phyloP scores from a whole-genome alignment of 2,113 vertebrate genomes.

The Struthio camelus region DNA sequence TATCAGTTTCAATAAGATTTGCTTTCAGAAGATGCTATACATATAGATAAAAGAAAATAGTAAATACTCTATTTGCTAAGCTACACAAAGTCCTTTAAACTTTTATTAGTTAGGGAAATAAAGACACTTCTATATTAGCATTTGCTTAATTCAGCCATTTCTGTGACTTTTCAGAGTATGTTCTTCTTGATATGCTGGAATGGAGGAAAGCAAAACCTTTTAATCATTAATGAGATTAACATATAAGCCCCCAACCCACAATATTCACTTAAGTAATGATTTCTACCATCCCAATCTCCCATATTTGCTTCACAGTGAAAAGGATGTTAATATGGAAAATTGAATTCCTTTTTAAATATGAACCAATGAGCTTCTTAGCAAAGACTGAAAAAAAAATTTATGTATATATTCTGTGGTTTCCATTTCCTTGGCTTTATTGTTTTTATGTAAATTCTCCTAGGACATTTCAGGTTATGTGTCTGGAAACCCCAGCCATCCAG shows the following conservation, averaged over 20 bases:
- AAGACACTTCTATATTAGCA: background rate
- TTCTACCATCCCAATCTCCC: conserved; percentile 35
- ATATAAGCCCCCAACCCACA: conserved; percentile 45
- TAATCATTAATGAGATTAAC: conserved; percentile 71
- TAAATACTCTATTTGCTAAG: background rate
- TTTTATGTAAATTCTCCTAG: conserved; percentile 79
- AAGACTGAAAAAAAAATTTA: conserved; percentile 44
- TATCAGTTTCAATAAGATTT: background rate
- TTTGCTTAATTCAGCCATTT: conserved; percentile 18
- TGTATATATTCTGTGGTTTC: conserved; percentile 71
- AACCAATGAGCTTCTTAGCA: conserved; percentile 43
- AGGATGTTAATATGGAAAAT: conserved; percentile 69
- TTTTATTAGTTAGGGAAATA: background rate
- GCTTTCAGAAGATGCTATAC: background rate
- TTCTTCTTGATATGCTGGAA: conserved; percentile 49
- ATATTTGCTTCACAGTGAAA: conserved; percentile 46
- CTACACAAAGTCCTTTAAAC: background rate
- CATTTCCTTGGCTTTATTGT: conserved; percentile 75
- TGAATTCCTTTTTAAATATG: conserved; percentile 58
- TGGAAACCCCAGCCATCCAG: conserved; percentile 77
- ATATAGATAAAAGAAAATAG: background rate
- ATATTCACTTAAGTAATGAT: conserved; percentile 55
- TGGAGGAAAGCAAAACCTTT: conserved; percentile 19
- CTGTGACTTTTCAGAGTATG: background rate
- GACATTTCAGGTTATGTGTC: conserved; percentile 79